Percentiles rank a stretch among this genome's conserved stretches.
Evolutionary conservation across 92 coral and sea anemone species (phyloP).

Genomic region (Plumapathes pennacea): DNA sequence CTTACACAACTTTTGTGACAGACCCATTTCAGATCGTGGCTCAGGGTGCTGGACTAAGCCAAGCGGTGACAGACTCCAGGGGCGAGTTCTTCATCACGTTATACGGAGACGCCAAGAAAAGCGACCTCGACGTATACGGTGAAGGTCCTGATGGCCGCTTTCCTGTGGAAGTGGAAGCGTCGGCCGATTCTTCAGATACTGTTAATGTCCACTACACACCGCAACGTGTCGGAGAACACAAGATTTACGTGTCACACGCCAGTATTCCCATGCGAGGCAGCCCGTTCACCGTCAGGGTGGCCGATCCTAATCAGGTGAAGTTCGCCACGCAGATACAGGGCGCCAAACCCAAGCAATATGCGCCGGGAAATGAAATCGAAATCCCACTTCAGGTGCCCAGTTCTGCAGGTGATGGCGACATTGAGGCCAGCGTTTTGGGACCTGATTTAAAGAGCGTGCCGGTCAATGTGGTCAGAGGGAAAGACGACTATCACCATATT

Average conservation of each 20-base stretch:
- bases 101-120: slow-evolving; percentile 85
- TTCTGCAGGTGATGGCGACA: slow-evolving; percentile 92
- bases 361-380: slow-evolving; percentile 77
- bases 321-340: slow-evolving; percentile 45
- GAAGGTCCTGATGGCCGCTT: slow-evolving; percentile 92
- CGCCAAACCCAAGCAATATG: slow-evolving; percentile 43
- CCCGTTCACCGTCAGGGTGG: slow-evolving; percentile 87
- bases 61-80: slow-evolving; percentile 44
- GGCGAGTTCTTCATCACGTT: slow-evolving; percentile 87
- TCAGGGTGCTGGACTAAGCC: slow-evolving; percentile 84
- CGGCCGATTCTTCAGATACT: slow-evolving; percentile 71
- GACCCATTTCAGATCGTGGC: slow-evolving; percentile 81
- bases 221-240: slow-evolving; percentile 81
- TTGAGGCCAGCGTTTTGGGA: slow-evolving; percentile 74
- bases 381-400: slow-evolving; percentile 86
- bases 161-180: slow-evolving; percentile 74
- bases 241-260: slow-evolving; percentile 77
- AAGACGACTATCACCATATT: slow-evolving; percentile 74
- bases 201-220: slow-evolving; percentile 83
- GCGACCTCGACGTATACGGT: slow-evolving; percentile 83
- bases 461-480: slow-evolving; percentile 67
- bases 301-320: slow-evolving; percentile 74
- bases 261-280: slow-evolving; percentile 85
- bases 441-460: slow-evolving; percentile 76
- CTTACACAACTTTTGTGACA: slow-evolving; percentile 59